phyloP scores from a whole-genome alignment of 2,888 invertebrate species.

The Tipula vernalis region DNA sequence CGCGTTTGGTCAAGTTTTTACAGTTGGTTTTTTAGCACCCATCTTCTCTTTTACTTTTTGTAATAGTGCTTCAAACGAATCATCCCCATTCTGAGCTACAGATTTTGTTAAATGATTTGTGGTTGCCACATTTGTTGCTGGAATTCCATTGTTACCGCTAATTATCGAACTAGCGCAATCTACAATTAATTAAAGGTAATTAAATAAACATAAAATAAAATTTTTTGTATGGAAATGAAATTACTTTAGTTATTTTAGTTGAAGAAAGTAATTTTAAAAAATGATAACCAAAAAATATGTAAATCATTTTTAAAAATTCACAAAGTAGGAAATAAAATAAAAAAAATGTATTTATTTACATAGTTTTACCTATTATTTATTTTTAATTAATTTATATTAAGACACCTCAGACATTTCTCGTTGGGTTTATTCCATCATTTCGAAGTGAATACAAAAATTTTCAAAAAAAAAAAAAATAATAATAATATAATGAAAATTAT shows the following conservation, averaged over 20 bases:
- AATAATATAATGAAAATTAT: too few species aligned
- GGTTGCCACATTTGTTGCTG: neutral
- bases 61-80: constrained; percentile 32
- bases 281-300: neutral
- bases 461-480: too few species aligned
- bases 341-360: too few species aligned
- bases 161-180: neutral
- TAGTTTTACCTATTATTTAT: too few species aligned
- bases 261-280: neutral
- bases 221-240: too few species aligned
- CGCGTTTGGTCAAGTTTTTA: constrained; percentile 12
- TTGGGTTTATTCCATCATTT: too few species aligned
- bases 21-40: constrained; percentile 25
- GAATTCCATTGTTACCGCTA: neutral
- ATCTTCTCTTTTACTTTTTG: constrained; percentile 31
- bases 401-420: too few species aligned
- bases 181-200: neutral
- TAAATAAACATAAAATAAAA: neutral
- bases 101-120: neutral
- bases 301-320: neutral
- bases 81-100: constrained; percentile 14
- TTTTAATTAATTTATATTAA: too few species aligned
- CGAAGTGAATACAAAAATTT: too few species aligned
- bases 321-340: neutral
- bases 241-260: too few species aligned